Base-by-base conservation (phyloP, 1,140 invertebrate genomes). In the Drosophila pseudoobscura region DNA sequence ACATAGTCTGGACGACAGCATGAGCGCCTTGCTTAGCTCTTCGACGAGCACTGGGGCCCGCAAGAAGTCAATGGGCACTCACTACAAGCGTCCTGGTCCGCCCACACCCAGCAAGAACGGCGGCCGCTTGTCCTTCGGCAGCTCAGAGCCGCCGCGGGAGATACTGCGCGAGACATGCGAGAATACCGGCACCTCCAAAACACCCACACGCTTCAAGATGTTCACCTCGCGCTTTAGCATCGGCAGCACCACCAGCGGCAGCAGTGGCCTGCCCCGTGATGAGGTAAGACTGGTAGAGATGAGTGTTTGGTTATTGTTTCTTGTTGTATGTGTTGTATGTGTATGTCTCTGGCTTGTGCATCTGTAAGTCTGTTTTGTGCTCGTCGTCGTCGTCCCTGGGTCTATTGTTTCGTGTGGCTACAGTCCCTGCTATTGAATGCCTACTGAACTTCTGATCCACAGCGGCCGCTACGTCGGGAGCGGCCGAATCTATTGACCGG, bases 101-200 rank as follows among this genome's bases (percentile, higher is more conserved):
- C 96, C 96, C 11, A 97, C 96, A 6, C 96, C 96, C 3, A 96
- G 95, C 91, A 96, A 96, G 92, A 95, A 96, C 90, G 95, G 95
- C n/a, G 95, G 95, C 1, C 92, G 95, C 66, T 83, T 94, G 9
- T 96, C 95, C 3, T 68, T 92, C 93, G 75, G 94, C 93, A 78
- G 68, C 49, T 83, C 76, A 13, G 91, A 91, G 22, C 79, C 85
- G 3, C 58, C 75, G 8, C 68, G 89, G 0, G 90, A 91, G 54
- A 85, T 91, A 22, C 41, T 92, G 17, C 78, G 78, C n/a, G 91
- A 92, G 47, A 78, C 50, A 2, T 59, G 54, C 35, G 76, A 88
- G 39, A 47, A 59, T 7, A 68, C 45, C 47, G 57, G 66, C 8
- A 73, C 65, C 2, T 65, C 71, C 15, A 91, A 89, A 56, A 91